Conservation (phyloP, 2,113 vertebrate genomes). For the Triplophysa rosa region DNA sequence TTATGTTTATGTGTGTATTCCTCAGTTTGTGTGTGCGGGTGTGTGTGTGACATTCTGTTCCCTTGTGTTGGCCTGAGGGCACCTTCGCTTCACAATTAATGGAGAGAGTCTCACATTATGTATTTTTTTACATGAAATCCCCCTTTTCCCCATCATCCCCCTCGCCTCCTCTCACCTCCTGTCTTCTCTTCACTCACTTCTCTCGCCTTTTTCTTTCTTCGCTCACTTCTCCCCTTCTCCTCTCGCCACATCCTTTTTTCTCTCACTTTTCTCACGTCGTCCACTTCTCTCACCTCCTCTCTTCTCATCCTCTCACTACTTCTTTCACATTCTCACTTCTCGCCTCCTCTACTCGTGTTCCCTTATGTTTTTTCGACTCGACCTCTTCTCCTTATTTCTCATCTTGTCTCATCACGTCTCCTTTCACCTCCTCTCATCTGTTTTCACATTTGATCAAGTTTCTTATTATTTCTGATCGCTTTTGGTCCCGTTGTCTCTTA, state of each 20-base stretch:
- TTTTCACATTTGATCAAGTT: neutral
- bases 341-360: no score
- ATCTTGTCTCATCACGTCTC: neutral
- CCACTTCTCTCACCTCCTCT: neutral
- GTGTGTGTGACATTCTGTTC: conserved; percentile 46
- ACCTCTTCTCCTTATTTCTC: neutral
- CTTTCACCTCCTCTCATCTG: neutral
- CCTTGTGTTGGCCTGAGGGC: conserved; percentile 57
- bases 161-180: neutral
- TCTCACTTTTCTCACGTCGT: neutral
- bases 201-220: neutral
- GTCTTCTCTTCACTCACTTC: neutral
- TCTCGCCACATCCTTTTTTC: neutral
- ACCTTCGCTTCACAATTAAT: conserved; percentile 62
- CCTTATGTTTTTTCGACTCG: no score
- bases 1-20: conserved; percentile 7
- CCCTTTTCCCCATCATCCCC: neutral
- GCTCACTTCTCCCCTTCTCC: neutral
- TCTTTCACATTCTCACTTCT: no score
- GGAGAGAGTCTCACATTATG: conserved; percentile 54
- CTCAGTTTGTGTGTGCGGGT: conserved; percentile 57
- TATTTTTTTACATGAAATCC: conserved; percentile 40
- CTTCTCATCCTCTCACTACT: no score
- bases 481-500: neutral
- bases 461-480: neutral